Base-by-base conservation (phyloP, 1,140 invertebrate genomes). In the Zaprionus camerounensis region DNA sequence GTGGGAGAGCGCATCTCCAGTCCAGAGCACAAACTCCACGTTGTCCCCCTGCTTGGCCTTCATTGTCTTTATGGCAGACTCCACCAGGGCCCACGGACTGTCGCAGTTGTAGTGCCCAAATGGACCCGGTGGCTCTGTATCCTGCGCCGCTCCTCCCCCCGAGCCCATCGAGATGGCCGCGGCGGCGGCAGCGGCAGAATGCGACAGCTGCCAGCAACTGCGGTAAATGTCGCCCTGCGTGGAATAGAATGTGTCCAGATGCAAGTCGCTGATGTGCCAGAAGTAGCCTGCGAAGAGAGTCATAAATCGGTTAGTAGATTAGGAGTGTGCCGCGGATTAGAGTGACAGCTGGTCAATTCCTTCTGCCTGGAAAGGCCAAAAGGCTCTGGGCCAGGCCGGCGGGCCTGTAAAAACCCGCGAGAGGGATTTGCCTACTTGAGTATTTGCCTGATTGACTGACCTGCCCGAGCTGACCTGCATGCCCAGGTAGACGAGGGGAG, bases 21-120 rank as follows among this genome's bases (percentile, higher is more conserved):
- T 98, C 97, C 97, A 98, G 7, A 98, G 93, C 15, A 98, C 96
- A 91, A 98, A 98, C 93, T 98, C 97, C 28, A 98, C 96, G 81
- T 97, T 96, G 84, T 97, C 95, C 7, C 96, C 95, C 78, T 96
- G 96, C 71, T 96, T 95, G 41, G 94, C 94, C 91, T 95, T 95
- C 97, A 98, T 98, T 57, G 96, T 95, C 82, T 94, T 94, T 12
- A 97, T 95, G 1, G 97, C 97, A 20, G 97, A 97, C 92, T 97
- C 95, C 65, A 98, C 96, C 26, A 98, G 95, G 68, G 95, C 94
- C 95, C 97, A 97, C 0, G 97, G 97, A 75, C 97, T 96, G 91
- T 98, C 97, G 93, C 98, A 98, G 34, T 94, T 95, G 92, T 97
- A 97, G 93, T 98, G 96, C 1, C 98, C 97, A 90, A 95, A 98